Percentiles rank a stretch among this genome's conserved stretches.
Conservation (phyloP, 1,140 invertebrate species). For the Lepidotrigona ventralis region DNA sequence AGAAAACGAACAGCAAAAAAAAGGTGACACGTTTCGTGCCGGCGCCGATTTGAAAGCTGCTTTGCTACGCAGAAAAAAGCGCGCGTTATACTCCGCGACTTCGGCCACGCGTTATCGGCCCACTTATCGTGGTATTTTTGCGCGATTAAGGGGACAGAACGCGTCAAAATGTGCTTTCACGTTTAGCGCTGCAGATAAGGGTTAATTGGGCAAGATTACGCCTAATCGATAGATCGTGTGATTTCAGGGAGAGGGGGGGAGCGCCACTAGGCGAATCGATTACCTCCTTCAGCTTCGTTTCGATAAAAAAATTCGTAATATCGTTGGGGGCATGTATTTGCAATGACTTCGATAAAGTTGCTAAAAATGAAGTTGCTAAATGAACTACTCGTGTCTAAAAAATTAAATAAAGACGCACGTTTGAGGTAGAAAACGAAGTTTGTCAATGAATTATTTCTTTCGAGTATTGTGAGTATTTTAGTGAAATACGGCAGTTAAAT, state of each 20-base stretch:
- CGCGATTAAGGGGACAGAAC: background rate
- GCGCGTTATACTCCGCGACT: background rate
- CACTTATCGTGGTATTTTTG: background rate
- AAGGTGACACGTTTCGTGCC: background rate
- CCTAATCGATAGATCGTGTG: background rate
- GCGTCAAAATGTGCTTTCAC: background rate
- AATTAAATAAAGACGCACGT: background rate
- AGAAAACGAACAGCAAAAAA: conserved; percentile 5
- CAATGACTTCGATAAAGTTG: background rate
- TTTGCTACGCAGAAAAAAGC: background rate
- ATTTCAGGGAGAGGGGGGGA: background rate
- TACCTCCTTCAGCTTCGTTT: no score
- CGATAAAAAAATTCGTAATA: background rate
- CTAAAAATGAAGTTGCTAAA: background rate
- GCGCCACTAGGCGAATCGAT: background rate
- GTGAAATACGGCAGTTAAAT: no score
- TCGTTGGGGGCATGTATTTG: background rate
- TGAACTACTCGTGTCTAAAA: background rate
- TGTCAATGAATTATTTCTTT: no score
- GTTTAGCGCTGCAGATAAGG: background rate
- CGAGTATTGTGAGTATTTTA: no score
- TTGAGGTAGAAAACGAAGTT: background rate
- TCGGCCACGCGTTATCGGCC: background rate
- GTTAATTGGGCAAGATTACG: conserved; percentile 18
- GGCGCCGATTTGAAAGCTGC: background rate